Percentiles rank a stretch among this genome's conserved stretches.
These are phyloP conservation scores for Stomatorhinus ivindoensis DNA, from an alignment of 2,113 vertebrate species.

Conservation along the genomic window DNA sequence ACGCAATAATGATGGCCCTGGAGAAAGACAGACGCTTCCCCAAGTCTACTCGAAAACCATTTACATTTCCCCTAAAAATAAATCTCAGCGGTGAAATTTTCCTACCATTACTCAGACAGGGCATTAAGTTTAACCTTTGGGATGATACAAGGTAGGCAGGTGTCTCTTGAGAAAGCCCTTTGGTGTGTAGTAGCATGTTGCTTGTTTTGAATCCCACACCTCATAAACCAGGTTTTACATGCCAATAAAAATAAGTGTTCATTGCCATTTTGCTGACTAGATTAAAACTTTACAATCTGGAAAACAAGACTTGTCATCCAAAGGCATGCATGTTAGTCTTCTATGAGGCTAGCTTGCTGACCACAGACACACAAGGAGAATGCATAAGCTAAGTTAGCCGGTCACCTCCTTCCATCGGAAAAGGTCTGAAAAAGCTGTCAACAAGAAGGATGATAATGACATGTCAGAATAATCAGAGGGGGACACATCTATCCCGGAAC, in stretches of 20 bases:
- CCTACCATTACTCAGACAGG: neutral
- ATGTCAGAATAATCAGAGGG: slow-evolving; percentile 28
- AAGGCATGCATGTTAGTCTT: neutral
- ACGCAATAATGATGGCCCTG: slow-evolving; percentile 36
- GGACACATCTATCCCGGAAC: slow-evolving; percentile 32
- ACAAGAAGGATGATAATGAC: slow-evolving; percentile 34
- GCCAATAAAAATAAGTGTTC: neutral
- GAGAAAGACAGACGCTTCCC: neutral
- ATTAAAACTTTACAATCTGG: slow-evolving; percentile 8
- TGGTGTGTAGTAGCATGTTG: neutral
- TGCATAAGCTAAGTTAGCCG: neutral
- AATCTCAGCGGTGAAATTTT: neutral
- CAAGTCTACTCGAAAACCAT: neutral
- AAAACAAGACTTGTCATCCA: neutral
- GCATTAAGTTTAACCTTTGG: slow-evolving; percentile 4
- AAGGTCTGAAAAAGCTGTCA: slow-evolving; percentile 26
- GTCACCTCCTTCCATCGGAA: neutral
- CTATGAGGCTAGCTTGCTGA: neutral
- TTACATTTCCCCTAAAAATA: neutral
- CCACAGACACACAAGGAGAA: neutral
- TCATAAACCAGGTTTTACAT: neutral
- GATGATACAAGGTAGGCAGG: neutral
- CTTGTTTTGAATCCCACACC: neutral
- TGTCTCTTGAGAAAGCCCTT: neutral
- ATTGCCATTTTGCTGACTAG: neutral